phyloP scores from a whole-genome alignment of 2,797 vertebrate genomes.

The Lagorchestes hirsutus region DNA sequence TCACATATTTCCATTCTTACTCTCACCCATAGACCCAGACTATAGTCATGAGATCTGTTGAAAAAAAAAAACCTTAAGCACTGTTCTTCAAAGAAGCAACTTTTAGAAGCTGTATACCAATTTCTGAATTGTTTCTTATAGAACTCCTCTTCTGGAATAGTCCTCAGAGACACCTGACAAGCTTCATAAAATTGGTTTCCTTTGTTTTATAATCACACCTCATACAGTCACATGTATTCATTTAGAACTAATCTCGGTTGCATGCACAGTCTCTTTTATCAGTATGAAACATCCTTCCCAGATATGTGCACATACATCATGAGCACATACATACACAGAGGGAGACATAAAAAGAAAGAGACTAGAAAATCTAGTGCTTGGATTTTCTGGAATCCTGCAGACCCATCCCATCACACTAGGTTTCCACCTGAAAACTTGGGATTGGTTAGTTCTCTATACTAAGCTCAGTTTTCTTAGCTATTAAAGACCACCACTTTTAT shows the following conservation, averaged over 20 bases:
- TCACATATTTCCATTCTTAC: neutral
- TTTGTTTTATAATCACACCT: neutral
- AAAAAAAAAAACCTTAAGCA: neutral
- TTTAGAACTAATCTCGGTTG: neutral
- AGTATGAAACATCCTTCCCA: neutral
- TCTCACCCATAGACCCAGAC: neutral
- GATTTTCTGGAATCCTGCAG: neutral
- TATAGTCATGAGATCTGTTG: neutral
- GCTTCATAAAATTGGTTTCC: neutral
- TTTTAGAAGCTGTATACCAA: neutral
- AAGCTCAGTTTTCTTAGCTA: neutral
- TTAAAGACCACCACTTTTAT: neutral
- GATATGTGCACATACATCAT: neutral
- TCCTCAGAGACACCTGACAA: neutral
- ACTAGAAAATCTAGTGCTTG: neutral
- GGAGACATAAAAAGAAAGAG: neutral
- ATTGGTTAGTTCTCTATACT: neutral
- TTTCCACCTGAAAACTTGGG: neutral
- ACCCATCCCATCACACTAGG: neutral
- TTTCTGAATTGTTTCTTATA: neutral
- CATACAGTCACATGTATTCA: neutral
- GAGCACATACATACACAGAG: neutral
- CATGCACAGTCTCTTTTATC: neutral
- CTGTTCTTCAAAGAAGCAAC: neutral
- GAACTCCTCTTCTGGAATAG: neutral